These are phyloP conservation scores for Drosophila ohnishii DNA, from an alignment of 1,140 invertebrate species.

Conservation along the genomic window DNA sequence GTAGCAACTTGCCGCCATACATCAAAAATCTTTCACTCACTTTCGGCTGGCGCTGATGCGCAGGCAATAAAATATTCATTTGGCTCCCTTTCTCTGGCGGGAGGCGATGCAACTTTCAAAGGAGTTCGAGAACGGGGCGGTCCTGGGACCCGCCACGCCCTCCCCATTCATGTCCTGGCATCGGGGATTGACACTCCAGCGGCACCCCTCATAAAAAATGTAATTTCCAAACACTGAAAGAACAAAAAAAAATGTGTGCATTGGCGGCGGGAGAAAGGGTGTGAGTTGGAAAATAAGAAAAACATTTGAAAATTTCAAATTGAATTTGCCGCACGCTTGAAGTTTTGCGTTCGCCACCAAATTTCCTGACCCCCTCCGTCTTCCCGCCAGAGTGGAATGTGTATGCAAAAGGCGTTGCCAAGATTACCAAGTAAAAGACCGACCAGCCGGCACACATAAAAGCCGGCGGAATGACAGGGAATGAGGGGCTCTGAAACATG, in stretches of 20 bases:
- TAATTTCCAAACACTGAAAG: conserved; percentile 63
- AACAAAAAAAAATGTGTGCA: conserved; percentile 15
- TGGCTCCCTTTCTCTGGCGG: conserved; percentile 32
- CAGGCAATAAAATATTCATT: conserved; percentile 77
- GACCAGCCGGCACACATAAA: conserved; percentile 52
- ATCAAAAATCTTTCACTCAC: conserved; percentile 49
- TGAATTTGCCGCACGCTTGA: conserved; percentile 80
- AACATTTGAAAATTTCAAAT: conserved; percentile 80
- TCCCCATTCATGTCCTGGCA: conserved; percentile 34
- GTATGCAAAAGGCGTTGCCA: conserved; percentile 68
- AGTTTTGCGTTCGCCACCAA: conserved; percentile 42
- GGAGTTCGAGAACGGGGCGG: conserved; percentile 33
- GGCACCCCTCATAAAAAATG: conserved; percentile 78
- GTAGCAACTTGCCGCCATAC: conserved; percentile 46
- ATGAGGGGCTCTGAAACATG: conserved; percentile 44
- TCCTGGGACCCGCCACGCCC: conserved; percentile 7
- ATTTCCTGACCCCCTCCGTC: not conserved
- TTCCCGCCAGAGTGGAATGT: conserved; percentile 1
- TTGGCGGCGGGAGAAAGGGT: conserved; percentile 5
- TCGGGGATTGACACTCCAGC: conserved; percentile 54
- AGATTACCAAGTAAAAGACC: conserved; percentile 54
- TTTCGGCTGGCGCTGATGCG: conserved; percentile 40
- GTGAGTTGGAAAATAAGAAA: conserved; percentile 40
- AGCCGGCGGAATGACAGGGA: conserved; percentile 21
- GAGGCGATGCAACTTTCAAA: conserved; percentile 65